Percentiles rank a stretch among this genome's conserved stretches.
These are phyloP conservation scores for Eira barbara DNA, from an alignment of 2,113 vertebrate genomes.

Conservation along the genomic window DNA sequence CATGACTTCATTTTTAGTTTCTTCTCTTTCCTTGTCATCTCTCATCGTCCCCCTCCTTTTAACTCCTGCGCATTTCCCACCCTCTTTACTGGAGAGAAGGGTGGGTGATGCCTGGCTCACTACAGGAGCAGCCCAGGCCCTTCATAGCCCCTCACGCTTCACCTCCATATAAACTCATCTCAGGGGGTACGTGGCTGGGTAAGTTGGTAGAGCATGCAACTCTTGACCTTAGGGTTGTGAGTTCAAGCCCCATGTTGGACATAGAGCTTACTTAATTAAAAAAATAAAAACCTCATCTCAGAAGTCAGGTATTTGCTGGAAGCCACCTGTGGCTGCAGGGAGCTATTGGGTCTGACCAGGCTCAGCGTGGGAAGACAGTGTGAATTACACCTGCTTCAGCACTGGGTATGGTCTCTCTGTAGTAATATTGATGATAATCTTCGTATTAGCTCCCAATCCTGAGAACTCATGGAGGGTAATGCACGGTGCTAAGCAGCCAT, in stretches of 20 bases:
- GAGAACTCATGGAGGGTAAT: neutral
- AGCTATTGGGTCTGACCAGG: neutral
- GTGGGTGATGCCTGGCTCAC: neutral
- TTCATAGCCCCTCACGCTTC: neutral
- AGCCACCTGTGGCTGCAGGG: too few relatives aligned
- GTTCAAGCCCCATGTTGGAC: neutral
- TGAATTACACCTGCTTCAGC: neutral
- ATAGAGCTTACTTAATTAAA: neutral
- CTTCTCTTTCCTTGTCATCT: neutral
- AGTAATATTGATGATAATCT: neutral
- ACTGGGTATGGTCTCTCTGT: neutral
- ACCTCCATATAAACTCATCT: neutral
- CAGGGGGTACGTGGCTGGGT: neutral
- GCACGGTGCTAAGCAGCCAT: neutral
- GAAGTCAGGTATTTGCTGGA: neutral
- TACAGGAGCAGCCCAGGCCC: neutral
- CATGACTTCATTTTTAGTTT: neutral
- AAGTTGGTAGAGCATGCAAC: neutral
- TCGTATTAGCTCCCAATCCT: neutral
- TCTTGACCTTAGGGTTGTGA: neutral
- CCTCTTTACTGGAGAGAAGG: neutral
- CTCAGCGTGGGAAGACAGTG: neutral
- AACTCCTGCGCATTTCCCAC: neutral
- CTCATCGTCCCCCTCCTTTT: neutral
- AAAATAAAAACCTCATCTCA: neutral